phyloP scores from a whole-genome alignment of 2,888 invertebrate genomes.

The Pollenia amentaria region DNA sequence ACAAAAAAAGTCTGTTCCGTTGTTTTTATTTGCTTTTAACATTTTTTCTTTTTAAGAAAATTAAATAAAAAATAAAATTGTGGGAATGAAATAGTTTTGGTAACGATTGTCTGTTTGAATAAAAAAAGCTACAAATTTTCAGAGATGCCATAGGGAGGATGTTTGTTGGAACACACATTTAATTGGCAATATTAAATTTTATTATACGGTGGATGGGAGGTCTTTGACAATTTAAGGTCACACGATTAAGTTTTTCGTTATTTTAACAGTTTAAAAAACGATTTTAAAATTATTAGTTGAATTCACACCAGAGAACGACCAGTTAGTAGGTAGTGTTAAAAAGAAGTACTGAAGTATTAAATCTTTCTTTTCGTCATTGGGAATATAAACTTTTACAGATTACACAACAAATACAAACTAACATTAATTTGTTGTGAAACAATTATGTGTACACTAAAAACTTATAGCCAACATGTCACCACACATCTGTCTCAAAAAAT shows the following conservation, averaged over 20 bases:
- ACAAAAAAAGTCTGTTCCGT: constrained; percentile 10
- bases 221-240: constrained; percentile 63
- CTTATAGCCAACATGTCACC: too few relatives aligned
- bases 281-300: neutral
- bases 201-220: constrained; percentile 33
- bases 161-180: constrained; percentile 12
- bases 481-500: too few relatives aligned
- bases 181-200: constrained; percentile 12
- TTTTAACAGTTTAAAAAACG: neutral
- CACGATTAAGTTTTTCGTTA: constrained; percentile 3
- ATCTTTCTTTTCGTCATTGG: too few relatives aligned
- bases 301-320: too few relatives aligned
- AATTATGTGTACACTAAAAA: too few relatives aligned
- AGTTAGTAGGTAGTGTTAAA: too few relatives aligned
- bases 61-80: constrained; percentile 58
- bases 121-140: neutral
- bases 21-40: neutral
- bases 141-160: neutral
- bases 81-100: constrained; percentile 62
- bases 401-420: too few relatives aligned
- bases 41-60: constrained; percentile 43
- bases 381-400: too few relatives aligned
- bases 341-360: too few relatives aligned
- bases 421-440: too few relatives aligned
- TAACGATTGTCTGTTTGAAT: constrained; percentile 43